Percentiles rank a stretch among this genome's conserved stretches.
Conservation (phyloP, 2,888 invertebrate genomes). For the Melieria picta region DNA sequence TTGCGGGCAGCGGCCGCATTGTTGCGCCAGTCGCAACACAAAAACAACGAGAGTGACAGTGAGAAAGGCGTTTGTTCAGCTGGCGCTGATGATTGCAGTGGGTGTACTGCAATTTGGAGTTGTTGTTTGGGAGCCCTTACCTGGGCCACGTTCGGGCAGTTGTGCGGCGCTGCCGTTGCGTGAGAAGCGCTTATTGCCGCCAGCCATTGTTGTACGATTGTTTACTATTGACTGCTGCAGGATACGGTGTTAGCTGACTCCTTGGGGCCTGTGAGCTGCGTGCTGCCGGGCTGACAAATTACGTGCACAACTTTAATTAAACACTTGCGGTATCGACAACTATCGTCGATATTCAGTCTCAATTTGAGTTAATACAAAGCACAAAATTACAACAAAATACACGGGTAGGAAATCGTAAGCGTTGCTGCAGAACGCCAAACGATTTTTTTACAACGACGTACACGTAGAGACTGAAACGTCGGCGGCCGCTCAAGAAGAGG, state of each 20-base stretch:
- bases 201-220: slow-evolving; percentile 57
- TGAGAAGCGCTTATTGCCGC: slow-evolving; percentile 59
- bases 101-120: too few relatives aligned
- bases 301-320: slow-evolving; percentile 40
- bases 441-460: slow-evolving; percentile 49
- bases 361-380: too few relatives aligned
- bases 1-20: too few relatives aligned
- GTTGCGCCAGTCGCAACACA: too few relatives aligned
- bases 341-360: too few relatives aligned
- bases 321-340: slow-evolving; percentile 5
- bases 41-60: too few relatives aligned
- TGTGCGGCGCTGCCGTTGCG: slow-evolving; percentile 60
- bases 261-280: slow-evolving; percentile 29
- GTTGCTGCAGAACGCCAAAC: slow-evolving; percentile 62
- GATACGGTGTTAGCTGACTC: slow-evolving; percentile 16
- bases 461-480: slow-evolving; percentile 58
- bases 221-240: slow-evolving; percentile 5
- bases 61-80: too few relatives aligned
- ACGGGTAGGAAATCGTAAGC: slow-evolving; percentile 46
- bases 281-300: slow-evolving; percentile 1
- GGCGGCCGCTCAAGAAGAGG: slow-evolving; percentile 31
- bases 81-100: too few relatives aligned
- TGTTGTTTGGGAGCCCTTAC: slow-evolving; percentile 49
- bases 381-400: neutral
- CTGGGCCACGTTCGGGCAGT: slow-evolving; percentile 66